A percentile compares a stretch with the other conserved stretches of the same genome.
These are phyloP conservation scores for Coregonus ussuriensis DNA, from an alignment of 2,797 vertebrate species.

Conservation along the genomic window DNA sequence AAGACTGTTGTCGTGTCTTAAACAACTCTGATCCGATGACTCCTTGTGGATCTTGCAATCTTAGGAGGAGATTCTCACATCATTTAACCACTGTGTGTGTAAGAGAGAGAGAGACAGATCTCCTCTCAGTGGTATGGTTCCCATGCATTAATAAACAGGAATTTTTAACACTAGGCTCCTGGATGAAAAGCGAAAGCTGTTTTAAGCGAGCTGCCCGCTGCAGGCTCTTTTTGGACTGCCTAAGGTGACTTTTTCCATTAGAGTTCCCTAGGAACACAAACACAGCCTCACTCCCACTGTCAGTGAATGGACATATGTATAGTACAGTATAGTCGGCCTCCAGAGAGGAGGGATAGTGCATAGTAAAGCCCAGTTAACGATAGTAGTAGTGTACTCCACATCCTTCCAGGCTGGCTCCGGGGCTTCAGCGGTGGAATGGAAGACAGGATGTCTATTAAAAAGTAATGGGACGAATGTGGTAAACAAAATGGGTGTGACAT, in stretches of 20 bases:
- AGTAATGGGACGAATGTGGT: slow-evolving; percentile 12
- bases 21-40: not conserved
- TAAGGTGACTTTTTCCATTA: slow-evolving; percentile 67
- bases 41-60: not conserved
- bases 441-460: slow-evolving; percentile 40
- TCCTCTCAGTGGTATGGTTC: slow-evolving; percentile 40
- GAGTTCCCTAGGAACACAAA: slow-evolving; percentile 42
- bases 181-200: slow-evolving; percentile 43
- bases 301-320: not conserved
- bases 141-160: slow-evolving; percentile 72
- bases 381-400: not conserved
- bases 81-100: not conserved
- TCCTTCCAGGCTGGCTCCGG: slow-evolving; percentile 31
- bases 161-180: slow-evolving; percentile 61
- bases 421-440: slow-evolving; percentile 5
- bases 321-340: not conserved
- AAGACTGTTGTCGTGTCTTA: not conserved
- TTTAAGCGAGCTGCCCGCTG: slow-evolving; percentile 34
- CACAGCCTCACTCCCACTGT: slow-evolving; percentile 5
- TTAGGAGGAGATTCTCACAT: not conserved
- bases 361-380: not conserved
- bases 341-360: not conserved
- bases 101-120: slow-evolving; percentile 13
- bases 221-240: slow-evolving; percentile 46
- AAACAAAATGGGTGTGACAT: slow-evolving; percentile 16